These are phyloP conservation scores for Pagrus major DNA, from an alignment of 2,113 vertebrate genomes.

Conservation along the genomic window DNA sequence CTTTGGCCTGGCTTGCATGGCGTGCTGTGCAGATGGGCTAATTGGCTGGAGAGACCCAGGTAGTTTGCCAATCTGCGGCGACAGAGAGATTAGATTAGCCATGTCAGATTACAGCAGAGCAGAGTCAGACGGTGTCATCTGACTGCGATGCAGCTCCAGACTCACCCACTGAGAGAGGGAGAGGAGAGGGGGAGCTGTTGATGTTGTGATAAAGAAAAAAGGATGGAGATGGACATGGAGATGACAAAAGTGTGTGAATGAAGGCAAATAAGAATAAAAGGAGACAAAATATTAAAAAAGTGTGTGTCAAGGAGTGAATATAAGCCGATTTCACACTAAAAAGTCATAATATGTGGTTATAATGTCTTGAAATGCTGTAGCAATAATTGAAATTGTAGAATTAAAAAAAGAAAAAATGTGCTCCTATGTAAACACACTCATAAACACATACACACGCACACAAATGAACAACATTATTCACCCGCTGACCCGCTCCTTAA, in stretches of 20 bases:
- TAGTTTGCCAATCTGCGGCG: conserved; percentile 61
- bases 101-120: conserved; percentile 74
- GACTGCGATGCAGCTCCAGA: conserved; percentile 49
- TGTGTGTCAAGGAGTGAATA: background rate
- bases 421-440: conserved; percentile 6
- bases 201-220: background rate
- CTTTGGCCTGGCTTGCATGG: conserved; percentile 40
- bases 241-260: background rate
- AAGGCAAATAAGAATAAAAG: background rate
- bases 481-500: conserved; percentile 15
- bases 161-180: conserved; percentile 62
- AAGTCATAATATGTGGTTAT: background rate
- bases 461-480: conserved; percentile 45
- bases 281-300: background rate
- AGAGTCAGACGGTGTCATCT: conserved; percentile 62
- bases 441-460: conserved; percentile 20
- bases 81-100: conserved; percentile 76
- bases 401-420: background rate
- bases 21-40: conserved; percentile 67
- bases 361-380: background rate
- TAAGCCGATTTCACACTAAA: background rate
- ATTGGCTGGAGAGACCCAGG: conserved; percentile 71
- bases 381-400: background rate
- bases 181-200: conserved; percentile 10
- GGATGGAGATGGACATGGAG: no score